phyloP scores from a whole-genome alignment of 2,888 invertebrate species.

The Nasonovia ribisnigri region DNA sequence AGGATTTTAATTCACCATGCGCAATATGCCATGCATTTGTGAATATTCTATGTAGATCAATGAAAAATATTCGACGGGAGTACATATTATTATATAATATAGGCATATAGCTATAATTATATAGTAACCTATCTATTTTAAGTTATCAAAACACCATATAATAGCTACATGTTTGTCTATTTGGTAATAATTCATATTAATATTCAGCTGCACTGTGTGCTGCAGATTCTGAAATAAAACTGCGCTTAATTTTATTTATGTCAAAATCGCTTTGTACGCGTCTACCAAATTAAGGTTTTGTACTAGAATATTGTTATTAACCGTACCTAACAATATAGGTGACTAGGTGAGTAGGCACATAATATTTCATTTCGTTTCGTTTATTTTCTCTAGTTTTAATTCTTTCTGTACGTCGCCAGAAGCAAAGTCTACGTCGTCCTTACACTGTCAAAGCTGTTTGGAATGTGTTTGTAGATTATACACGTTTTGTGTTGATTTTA shows the following conservation, averaged over 20 bases:
- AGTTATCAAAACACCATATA: not conserved
- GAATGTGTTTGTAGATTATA: not conserved
- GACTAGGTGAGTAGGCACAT: too few relatives aligned
- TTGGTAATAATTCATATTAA: not conserved
- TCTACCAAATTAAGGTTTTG: not conserved
- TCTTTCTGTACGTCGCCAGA: not conserved
- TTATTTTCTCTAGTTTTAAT: not conserved
- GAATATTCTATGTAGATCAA: not conserved
- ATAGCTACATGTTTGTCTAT: not conserved
- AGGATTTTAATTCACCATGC: not conserved
- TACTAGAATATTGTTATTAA: not conserved
- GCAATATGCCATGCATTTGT: not conserved
- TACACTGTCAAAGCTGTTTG: conserved; percentile 13
- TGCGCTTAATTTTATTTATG: not conserved
- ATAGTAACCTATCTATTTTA: too few relatives aligned
- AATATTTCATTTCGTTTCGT: not conserved
- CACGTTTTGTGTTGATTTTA: not conserved
- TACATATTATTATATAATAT: not conserved
- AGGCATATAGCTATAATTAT: too few relatives aligned
- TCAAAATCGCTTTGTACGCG: not conserved
- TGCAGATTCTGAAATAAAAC: not conserved
- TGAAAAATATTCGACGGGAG: not conserved
- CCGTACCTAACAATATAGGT: not conserved
- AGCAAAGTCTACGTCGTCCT: not conserved
- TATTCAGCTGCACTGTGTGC: not conserved